Percentiles rank a stretch among this genome's conserved stretches.
phyloP scores from a whole-genome alignment of 2,113 vertebrate species.

The Eira barbara region DNA sequence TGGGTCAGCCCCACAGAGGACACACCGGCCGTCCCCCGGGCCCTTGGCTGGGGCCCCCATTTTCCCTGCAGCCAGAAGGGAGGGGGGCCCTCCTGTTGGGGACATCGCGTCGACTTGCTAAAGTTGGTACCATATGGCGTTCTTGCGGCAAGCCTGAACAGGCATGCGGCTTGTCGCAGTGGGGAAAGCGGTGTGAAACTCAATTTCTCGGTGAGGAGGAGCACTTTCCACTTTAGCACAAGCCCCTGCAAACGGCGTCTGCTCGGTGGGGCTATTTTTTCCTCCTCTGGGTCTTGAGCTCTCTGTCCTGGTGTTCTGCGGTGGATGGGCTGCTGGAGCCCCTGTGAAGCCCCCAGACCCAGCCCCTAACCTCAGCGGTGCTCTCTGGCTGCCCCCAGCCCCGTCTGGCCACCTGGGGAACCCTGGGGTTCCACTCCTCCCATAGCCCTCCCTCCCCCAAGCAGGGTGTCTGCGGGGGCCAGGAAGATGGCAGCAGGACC shows the following conservation, averaged over 20 bases:
- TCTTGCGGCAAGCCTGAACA: conserved; percentile 75
- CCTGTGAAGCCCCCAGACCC: neutral
- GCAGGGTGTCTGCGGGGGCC: neutral
- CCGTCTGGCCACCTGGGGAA: rapidly evolving
- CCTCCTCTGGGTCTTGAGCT: conserved; percentile 47
- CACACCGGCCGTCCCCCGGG: neutral
- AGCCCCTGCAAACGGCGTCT: conserved; percentile 71
- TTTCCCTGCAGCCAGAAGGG: neutral
- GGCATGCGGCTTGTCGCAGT: conserved; percentile 78
- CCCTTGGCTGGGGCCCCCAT: neutral
- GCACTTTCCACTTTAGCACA: conserved; percentile 76
- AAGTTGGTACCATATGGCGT: conserved; percentile 77
- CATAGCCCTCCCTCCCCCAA: too few relatives aligned
- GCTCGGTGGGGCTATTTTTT: conserved; percentile 64
- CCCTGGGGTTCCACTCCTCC: neutral
- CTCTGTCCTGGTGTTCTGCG: rapidly evolving
- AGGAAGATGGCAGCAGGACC: neutral
- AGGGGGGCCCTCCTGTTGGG: neutral
- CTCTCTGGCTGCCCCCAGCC: neutral
- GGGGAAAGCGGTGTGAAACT: conserved; percentile 80
- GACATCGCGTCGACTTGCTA: conserved; percentile 35
- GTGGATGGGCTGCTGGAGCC: neutral
- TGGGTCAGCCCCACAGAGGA: conserved; percentile 21
- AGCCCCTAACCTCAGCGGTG: rapidly evolving
- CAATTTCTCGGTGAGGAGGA: conserved; percentile 80